Base-by-base conservation (phyloP, 2,888 invertebrate genomes). In the Clanis bilineata region DNA sequence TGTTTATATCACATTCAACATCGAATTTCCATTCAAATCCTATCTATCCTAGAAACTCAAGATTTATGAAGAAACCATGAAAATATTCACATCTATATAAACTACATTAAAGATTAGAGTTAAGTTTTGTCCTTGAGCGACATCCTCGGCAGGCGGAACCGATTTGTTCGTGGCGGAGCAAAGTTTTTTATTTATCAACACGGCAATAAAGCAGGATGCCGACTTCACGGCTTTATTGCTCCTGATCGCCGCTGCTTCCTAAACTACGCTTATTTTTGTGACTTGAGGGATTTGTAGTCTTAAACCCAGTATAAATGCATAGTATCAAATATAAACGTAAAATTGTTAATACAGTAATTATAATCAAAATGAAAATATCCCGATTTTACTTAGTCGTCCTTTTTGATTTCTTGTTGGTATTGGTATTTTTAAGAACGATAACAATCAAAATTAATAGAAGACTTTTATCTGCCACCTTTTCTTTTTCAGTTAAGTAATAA, bases 71-170 rank as follows among this genome's bases (percentile, higher is more conserved):
- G 10, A 4, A 28, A 18, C 51, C 7, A 18, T 51, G 9, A 0
- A 51, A 25, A 51, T 51, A 28, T 10, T 45, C 12, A 23, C n/a
- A 32, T 28, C 61, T 62, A 64, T 2, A 41, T 7, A 15, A 15
- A 41, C 3, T 41, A 41, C 39, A 15, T 41, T 4, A 15, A 41
- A 15, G 7, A 18, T 18, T 45, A 47, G 86, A 89, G 86, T 84
- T 83, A 85, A 88, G 79, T 81, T 78, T 70, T 72, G 88, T 78
- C 90, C 91, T 90, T 90, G 90, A 83, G 88, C 85, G 87, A 88
- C 86, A 90, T 90, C 90, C 88, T 87, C 80, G 80, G 82, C 83
- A 83, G 81, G 83, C 86, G 89, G 85, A 90, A 89, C 88, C 81
- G 88, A 91, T 91, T 81, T 80, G 73, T 71, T 77, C 79, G 69